Base-by-base conservation (phyloP, 2,888 invertebrate genomes). In the Macrostomum cliftonense region DNA sequence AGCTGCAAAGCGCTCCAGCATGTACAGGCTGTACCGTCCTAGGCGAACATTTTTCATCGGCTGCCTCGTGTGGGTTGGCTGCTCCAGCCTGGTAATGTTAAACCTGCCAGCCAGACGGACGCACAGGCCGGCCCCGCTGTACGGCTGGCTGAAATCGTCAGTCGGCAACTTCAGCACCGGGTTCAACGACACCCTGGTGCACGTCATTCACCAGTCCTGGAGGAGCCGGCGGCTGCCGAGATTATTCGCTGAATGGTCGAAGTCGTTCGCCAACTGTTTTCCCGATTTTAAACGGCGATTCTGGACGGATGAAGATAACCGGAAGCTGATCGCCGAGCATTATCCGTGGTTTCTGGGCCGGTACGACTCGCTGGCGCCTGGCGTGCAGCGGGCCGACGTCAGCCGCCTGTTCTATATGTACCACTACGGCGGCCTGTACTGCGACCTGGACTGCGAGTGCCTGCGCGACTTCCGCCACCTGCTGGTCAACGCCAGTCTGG, bases 371-470 rank as follows among this genome's bases (percentile, higher is more conserved):
- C 20, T 46, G 13, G 40, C 46, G 7, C 14, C 14, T 2, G 19
- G 19, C 2, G 43, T 46, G 5, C 39, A 45, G n/a, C n/a, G 46
- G 4, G 46, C 40, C 5, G 46, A 46, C 46, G 46, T 42, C n/a
- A 38, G 39, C n/a, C 44, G 46, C 12, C 43, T 42, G 17, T 45
- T 46, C 17, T 46, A 46, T 19, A 13, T 46, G n/a, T 46, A 17
- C 43, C 46, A 46, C 44, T 46, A 46, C 38, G 46, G 46, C n/a
- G 46, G 46, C 13, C 39, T 46, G 17, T 46, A 46, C 19, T 16
- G 17, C 16, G 46, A 46, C 19, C 19, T 46, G n/a, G 46, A 46
- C 40, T 16, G 20, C n/a, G 46, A 46, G 45, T 46, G 46, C 38
- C 46, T 46, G 13, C 44, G 43, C 39, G 40, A 39, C n/a, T 46